Percentiles rank a stretch among this genome's conserved stretches.
Conservation (phyloP, 2,888 invertebrate species). For the Oxycera nigricornis region DNA sequence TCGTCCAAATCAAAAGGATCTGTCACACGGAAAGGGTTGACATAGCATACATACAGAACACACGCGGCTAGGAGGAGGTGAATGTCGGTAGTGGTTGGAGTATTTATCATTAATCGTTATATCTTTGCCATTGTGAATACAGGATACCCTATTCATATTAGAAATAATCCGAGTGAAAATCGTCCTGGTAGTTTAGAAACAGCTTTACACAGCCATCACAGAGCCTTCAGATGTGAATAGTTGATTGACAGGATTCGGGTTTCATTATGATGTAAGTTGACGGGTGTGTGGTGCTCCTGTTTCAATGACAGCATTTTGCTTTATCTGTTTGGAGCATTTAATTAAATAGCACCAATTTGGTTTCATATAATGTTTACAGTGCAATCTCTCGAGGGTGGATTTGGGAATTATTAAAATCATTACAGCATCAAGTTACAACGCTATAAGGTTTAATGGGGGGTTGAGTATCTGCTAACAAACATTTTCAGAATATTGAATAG, state of each 20-base stretch:
- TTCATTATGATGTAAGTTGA: neutral
- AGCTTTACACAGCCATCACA: constrained; percentile 17
- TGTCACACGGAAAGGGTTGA: neutral
- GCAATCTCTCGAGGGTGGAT: neutral
- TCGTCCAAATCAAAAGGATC: neutral
- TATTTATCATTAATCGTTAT: neutral
- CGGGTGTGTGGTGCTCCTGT: neutral
- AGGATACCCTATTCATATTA: neutral
- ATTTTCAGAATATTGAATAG: no score
- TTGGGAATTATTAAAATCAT: no score
- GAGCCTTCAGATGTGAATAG: neutral
- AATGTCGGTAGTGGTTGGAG: neutral
- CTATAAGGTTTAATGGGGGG: no score
- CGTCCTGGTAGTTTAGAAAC: neutral
- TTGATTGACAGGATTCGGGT: constrained; percentile 21
- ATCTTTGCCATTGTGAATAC: neutral
- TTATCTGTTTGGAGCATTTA: constrained; percentile 3
- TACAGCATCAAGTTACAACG: no score
- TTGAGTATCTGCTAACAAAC: no score
- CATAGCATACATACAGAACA: neutral
- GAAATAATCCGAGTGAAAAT: constrained; percentile 32
- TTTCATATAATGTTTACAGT: neutral
- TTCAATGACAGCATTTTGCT: neutral
- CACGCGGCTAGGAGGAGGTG: neutral
- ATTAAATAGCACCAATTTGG: neutral